Evolutionary conservation across 2,797 vertebrate species (phyloP).

Genomic region (Neosalanx taihuensis): DNA sequence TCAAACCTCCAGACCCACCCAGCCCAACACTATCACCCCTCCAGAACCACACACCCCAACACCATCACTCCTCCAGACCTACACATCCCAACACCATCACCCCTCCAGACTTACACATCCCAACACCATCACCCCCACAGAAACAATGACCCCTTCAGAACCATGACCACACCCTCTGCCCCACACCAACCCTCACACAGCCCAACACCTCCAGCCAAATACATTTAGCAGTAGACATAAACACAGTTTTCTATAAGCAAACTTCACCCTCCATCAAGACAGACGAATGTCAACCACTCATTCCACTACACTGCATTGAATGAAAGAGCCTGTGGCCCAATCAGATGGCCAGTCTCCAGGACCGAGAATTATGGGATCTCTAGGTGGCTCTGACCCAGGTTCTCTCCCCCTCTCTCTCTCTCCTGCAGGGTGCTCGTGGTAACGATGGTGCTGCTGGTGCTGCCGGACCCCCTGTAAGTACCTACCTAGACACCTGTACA

Average conservation of each 20-base stretch:
- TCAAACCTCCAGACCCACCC: background rate
- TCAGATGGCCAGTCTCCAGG: background rate
- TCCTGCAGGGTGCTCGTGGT: conserved; percentile 89
- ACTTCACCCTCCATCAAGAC: background rate
- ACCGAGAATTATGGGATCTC: background rate
- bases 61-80: too few relatives aligned
- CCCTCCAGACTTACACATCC: too few relatives aligned
- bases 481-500: background rate
- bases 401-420: background rate
- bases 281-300: too few relatives aligned
- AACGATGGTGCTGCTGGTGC: conserved; percentile 91
- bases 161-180: too few relatives aligned
- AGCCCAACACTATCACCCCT: background rate
- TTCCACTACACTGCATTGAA: too few relatives aligned
- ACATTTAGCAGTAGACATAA: background rate
- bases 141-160: too few relatives aligned
- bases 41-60: too few relatives aligned
- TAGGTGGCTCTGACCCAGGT: conserved; percentile 1
- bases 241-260: background rate
- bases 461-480: conserved; percentile 92
- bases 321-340: background rate
- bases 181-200: background rate
- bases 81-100: too few relatives aligned
- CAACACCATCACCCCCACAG: too few relatives aligned
- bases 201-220: background rate